Evolutionary conservation across 2,888 invertebrate species (phyloP).

Genomic region (Apocheima hispidaria): DNA sequence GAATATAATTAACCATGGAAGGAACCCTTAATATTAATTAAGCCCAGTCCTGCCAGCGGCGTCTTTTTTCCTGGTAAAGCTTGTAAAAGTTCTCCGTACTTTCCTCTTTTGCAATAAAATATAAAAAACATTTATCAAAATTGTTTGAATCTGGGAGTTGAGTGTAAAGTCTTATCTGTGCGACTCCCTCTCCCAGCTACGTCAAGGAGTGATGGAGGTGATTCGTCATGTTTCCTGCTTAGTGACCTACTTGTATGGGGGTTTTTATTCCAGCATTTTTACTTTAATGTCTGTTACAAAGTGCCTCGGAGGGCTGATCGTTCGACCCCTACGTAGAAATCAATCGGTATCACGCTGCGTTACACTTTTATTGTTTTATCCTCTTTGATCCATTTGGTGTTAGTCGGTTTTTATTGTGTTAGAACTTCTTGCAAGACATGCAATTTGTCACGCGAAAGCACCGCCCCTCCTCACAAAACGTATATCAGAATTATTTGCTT

Average conservation of each 20-base stretch:
- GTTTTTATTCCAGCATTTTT: conserved; percentile 55
- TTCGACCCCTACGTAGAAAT: conserved; percentile 64
- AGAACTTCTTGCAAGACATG: conserved; percentile 35
- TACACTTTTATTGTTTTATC: conserved; percentile 65
- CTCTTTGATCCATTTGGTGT: conserved; percentile 52
- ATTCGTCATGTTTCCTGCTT: conserved; percentile 77
- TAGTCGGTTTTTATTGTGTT: conserved; percentile 39
- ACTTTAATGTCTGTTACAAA: conserved; percentile 56
- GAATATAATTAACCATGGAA: conserved; percentile 72
- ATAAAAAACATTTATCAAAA: conserved; percentile 59
- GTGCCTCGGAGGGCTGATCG: conserved; percentile 54
- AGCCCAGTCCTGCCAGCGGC: conserved; percentile 42
- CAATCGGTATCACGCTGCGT: conserved; percentile 66
- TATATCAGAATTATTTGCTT: conserved; percentile 33
- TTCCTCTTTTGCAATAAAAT: conserved; percentile 44
- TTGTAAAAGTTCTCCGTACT: conserved; percentile 22
- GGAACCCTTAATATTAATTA: conserved; percentile 64
- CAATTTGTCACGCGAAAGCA: conserved; percentile 31
- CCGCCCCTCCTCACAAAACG: neutral
- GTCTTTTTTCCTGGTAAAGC: conserved; percentile 36
- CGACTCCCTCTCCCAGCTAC: conserved; percentile 60
- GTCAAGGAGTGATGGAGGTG: conserved; percentile 74
- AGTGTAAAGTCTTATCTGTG: conserved; percentile 72
- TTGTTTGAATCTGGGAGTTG: conserved; percentile 54
- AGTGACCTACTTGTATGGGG: conserved; percentile 73